Evolutionary conservation across 1,140 invertebrate genomes (phyloP).

Genomic region (Ericerus pela): DNA sequence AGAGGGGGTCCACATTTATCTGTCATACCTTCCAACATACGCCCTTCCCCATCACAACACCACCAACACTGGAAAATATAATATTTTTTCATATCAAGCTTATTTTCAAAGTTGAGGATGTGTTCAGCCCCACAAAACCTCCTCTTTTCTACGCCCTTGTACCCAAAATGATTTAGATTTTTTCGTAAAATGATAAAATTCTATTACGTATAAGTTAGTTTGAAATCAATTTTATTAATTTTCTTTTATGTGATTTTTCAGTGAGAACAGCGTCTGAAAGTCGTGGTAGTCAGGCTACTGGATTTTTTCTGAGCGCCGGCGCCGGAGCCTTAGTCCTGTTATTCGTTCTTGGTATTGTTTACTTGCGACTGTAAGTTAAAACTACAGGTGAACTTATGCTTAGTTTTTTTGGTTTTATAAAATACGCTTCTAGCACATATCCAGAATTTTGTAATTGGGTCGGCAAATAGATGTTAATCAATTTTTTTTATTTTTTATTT

Average conservation of each 20-base stretch:
- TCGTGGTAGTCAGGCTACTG: constrained; percentile 50
- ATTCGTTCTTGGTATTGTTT: constrained; percentile 56
- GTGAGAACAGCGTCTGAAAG: constrained; percentile 42
- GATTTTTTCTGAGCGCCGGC: constrained; percentile 61
- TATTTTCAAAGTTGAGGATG: too few relatives aligned
- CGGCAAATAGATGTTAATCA: neutral
- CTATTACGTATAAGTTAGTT: too few relatives aligned
- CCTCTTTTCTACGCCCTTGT: too few relatives aligned
- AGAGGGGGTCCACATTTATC: too few relatives aligned
- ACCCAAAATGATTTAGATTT: too few relatives aligned
- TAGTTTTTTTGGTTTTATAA: neutral
- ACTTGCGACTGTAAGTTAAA: constrained; percentile 53
- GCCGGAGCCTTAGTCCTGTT: constrained; percentile 58
- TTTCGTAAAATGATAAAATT: too few relatives aligned
- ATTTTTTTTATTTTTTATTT: constrained; percentile 7
- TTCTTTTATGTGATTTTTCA: constrained; percentile 25
- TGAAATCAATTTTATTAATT: neutral
- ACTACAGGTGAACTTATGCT: neutral
- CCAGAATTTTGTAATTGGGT: too few relatives aligned
- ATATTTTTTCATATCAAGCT: too few relatives aligned
- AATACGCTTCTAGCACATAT: neutral
- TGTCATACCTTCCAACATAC: too few relatives aligned
- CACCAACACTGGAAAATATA: too few relatives aligned
- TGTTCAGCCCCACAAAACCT: too few relatives aligned
- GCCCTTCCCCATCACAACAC: too few relatives aligned